Base-by-base conservation (phyloP, 2,797 vertebrate species). In the Sebastes minor region DNA sequence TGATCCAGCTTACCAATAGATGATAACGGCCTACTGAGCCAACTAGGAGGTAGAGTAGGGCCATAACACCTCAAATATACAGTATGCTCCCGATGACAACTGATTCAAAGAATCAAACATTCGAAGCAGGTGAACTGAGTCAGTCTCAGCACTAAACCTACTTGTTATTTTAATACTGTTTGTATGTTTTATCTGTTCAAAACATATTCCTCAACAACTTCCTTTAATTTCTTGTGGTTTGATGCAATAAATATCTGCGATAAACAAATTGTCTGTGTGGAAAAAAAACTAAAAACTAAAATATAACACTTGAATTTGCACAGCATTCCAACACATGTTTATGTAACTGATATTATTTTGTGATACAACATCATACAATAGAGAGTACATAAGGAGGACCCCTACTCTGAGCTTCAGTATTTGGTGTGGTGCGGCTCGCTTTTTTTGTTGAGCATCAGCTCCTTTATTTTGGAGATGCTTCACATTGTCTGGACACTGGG, bases 401-500 rank as follows among this genome's bases (percentile, higher is more conserved):
- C 20, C 18, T 13, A 67, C 46, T 49, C 42, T 28, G 8, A 73
- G 61, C 46, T 22, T 30, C 35, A 13, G 11, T 42, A n/a, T 46
- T 32, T 53, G 16, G 2, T 13, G 57, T 14, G 5, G 27, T 35
- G 20, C 1, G 1, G 30, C 18, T 62, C 12, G 68, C 18, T 62
- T 73, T 83, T 53, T 78, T 63, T 61, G 68, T 77, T 2, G 2
- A 71, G 81, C 71, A 57, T 82, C 68, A 83, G 72, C 76, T 79
- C 63, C 65, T 70, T 82, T 69, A 59, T 38, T 70, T 74, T 10
- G 60, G 62, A 64, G 62, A 62, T 75, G 59, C 76, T 84, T 73
- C 42, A n/a, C 62, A 78, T 82, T 81, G 81, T 87, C 66, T 84
- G 81, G 81, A 81, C 77, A 42, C 33, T 59, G 87, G 77, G 76